These are phyloP conservation scores for Hanleya hanleyi DNA, from an alignment of 2,888 invertebrate species.

Conservation along the genomic window DNA sequence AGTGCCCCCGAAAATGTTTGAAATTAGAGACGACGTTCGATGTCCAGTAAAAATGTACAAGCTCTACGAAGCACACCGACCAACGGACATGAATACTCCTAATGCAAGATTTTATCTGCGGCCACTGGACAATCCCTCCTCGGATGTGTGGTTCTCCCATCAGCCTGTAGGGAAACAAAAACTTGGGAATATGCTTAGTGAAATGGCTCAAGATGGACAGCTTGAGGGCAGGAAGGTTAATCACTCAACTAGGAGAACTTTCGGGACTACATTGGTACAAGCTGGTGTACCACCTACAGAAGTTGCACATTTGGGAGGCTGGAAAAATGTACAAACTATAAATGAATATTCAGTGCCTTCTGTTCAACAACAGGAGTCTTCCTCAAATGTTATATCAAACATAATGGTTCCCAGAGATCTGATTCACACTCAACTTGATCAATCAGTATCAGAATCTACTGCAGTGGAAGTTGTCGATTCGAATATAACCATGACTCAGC, in stretches of 20 bases:
- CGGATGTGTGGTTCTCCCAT: constrained; percentile 14
- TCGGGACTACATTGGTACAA: constrained; percentile 18
- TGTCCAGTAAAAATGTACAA: constrained; percentile 4
- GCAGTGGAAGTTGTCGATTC: too few species aligned
- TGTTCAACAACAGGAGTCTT: neutral
- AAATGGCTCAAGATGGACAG: constrained; percentile 10
- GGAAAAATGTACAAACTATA: constrained; percentile 15
- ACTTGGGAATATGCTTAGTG: constrained; percentile 7
- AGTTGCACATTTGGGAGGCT: constrained; percentile 10
- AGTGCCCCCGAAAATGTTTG: neutral
- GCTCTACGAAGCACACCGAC: neutral
- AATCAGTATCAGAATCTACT: too few species aligned
- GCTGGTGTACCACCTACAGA: constrained; percentile 18
- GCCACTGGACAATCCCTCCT: neutral
- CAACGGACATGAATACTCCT: neutral
- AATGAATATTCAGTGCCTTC: neutral
- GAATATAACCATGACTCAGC: too few species aligned
- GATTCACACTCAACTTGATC: too few species aligned
- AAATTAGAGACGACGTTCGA: neutral
- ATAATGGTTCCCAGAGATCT: neutral
- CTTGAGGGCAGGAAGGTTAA: constrained; percentile 20
- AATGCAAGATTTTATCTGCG: constrained; percentile 15
- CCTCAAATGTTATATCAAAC: neutral
- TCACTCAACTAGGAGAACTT: constrained; percentile 17
- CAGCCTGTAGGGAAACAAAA: constrained; percentile 18